Evolutionary conservation across 1,140 invertebrate genomes (phyloP), one percentile per base, ranked within the genome.

Genomic region (Drosophila repleta): DNA sequence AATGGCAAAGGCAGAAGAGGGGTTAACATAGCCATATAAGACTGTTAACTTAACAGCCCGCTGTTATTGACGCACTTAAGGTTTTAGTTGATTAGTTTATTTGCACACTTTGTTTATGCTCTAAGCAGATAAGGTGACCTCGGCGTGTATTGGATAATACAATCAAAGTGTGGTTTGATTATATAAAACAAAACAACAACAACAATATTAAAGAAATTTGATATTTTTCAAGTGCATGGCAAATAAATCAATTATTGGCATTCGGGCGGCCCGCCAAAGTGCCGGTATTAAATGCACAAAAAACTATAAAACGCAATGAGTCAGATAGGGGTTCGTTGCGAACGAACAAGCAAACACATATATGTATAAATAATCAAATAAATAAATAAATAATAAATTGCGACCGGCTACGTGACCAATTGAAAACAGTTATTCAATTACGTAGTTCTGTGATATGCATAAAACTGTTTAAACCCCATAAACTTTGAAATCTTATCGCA

Each of bases 341-440:
- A 24, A 4, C 24, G 24, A 63, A 29, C 4, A 32, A 49, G 24
- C 20, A 51, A 48, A 21, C 10, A 29, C 29, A 29, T 8, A 32
- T 6, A 29, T 52, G 21, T 41, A 41, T 41, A 62, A 29, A 15
- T 26, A 32, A 26, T 4, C 6, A 17, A 37, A 63, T 3, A 55
- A n/a, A 21, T 21, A 39, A 57, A 39, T 13, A 35, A 37, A 66
- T 26, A 35, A 35, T 35, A 39, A 70, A 3, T 20, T 13, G 11
- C 24, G 66, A 57, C 17, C 5, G 45, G 39, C 78, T 85, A 87
- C 82, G 82, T 85, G 82, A 87, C 74, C 82, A 82, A 82, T 87
- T 43, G 11, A 35, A 62, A 18, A 20, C n/a, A 65, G 55, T 26
- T 57, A 49, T 52, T 60, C 51, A 57, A 58, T 55, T 39, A 49